These are phyloP conservation scores for Poeciliopsis prolifica DNA, from an alignment of 2,113 vertebrate species.

Conservation along the genomic window DNA sequence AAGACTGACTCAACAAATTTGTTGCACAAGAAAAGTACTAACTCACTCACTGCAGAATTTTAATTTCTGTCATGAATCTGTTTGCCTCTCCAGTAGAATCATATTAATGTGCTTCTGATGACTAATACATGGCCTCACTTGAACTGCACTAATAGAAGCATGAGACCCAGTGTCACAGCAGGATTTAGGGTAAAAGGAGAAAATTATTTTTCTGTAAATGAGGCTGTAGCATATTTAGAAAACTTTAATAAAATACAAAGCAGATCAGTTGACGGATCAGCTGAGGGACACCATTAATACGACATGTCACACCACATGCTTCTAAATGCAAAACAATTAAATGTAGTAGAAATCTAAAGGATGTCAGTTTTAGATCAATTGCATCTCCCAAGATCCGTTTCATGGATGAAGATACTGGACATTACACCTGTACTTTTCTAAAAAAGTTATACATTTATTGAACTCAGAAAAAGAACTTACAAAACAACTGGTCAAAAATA, in stretches of 20 bases:
- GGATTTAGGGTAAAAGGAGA: conserved; percentile 55
- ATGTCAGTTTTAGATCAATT: background rate
- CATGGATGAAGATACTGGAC: background rate
- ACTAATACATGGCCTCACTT: conserved; percentile 47
- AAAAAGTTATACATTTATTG: too few relatives aligned
- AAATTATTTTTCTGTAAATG: conserved; percentile 39
- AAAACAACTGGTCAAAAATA: too few relatives aligned
- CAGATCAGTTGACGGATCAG: conserved; percentile 36
- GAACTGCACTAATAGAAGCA: conserved; percentile 40
- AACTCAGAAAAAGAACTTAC: too few relatives aligned
- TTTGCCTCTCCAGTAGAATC: conserved; percentile 33
- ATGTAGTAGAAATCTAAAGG: background rate
- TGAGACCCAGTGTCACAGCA: conserved; percentile 30
- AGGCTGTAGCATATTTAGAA: conserved; percentile 39
- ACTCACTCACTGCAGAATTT: conserved; percentile 22
- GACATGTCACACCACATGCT: background rate
- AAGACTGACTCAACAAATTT: conserved; percentile 9
- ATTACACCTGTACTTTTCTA: background rate
- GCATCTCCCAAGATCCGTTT: background rate
- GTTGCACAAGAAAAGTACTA: conserved; percentile 1
- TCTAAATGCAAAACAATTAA: background rate
- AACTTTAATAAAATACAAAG: conserved; percentile 35
- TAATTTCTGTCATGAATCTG: conserved; percentile 15
- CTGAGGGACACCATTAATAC: background rate
- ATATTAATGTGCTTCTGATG: conserved; percentile 36